A percentile compares a stretch with the other conserved stretches of the same genome.
Conservation (phyloP, 2,888 invertebrate species). For the Drosophila cognata region DNA sequence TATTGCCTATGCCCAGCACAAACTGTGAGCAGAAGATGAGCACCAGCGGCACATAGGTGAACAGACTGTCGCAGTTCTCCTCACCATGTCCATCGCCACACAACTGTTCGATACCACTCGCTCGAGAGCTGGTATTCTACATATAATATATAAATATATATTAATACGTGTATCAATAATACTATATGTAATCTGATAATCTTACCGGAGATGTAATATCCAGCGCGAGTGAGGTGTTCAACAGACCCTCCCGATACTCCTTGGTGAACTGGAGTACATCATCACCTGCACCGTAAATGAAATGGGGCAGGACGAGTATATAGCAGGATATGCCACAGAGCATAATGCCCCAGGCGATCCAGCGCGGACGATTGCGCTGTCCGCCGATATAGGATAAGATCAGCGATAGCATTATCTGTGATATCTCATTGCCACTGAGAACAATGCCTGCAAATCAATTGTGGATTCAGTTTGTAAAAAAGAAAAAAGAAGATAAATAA, state of each 20-base stretch:
- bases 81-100: conserved; percentile 73
- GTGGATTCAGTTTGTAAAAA: neutral
- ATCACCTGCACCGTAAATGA: conserved; percentile 87
- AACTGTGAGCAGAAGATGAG: conserved; percentile 89
- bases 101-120: conserved; percentile 67
- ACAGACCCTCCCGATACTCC: conserved; percentile 80
- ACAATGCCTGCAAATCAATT: conserved; percentile 86
- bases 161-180: neutral
- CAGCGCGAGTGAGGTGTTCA: conserved; percentile 35
- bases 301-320: conserved; percentile 87
- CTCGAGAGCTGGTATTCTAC: conserved; percentile 63
- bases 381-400: conserved; percentile 88
- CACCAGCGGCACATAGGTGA: conserved; percentile 86
- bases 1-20: conserved; percentile 89
- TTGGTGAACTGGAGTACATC: conserved; percentile 83
- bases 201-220: conserved; percentile 73
- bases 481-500: neutral
- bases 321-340: conserved; percentile 87
- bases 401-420: conserved; percentile 88
- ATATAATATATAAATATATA: neutral
- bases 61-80: conserved; percentile 85
- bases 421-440: conserved; percentile 89
- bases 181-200: conserved; percentile 3
- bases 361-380: conserved; percentile 88
- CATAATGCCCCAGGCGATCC: conserved; percentile 89